phyloP scores from a whole-genome alignment of 30 jellyfish, hydroid and myxozoan species.

The Turritopsis dohrnii region DNA sequence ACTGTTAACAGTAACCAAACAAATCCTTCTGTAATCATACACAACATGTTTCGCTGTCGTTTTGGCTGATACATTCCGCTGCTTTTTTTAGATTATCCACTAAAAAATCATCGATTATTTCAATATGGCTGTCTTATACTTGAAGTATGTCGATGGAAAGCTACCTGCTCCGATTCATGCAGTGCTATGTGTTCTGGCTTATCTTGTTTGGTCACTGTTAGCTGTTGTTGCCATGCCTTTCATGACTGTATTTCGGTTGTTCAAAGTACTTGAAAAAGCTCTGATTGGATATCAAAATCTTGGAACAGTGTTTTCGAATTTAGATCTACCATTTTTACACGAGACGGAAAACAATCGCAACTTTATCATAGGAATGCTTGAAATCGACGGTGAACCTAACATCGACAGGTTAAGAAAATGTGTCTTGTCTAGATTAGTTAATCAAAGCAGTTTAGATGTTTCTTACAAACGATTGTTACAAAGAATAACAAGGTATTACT shows the following conservation, averaged over 20 bases:
- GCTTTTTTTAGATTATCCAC: neutral
- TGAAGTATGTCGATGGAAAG: slow-evolving; percentile 72
- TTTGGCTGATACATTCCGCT: neutral
- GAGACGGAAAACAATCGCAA: slow-evolving; percentile 82
- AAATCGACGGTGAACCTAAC: slow-evolving; percentile 59
- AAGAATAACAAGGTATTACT: slow-evolving; percentile 52
- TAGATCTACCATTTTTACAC: slow-evolving; percentile 64
- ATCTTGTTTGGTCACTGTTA: slow-evolving; percentile 84
- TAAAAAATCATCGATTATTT: neutral
- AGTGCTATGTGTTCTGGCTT: slow-evolving; percentile 88
- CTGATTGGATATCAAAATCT: slow-evolving; percentile 50
- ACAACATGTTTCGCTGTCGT: neutral
- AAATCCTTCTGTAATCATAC: no score
- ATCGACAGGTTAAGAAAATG: slow-evolving; percentile 46
- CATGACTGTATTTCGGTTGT: slow-evolving; percentile 52
- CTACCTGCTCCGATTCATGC: slow-evolving; percentile 89
- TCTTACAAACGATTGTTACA: slow-evolving; percentile 73
- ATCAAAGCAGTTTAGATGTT: slow-evolving; percentile 26
- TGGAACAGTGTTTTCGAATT: slow-evolving; percentile 67
- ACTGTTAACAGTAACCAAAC: no score
- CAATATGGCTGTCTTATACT: slow-evolving; percentile 77
- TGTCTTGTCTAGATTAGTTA: slow-evolving; percentile 50
- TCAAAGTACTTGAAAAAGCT: slow-evolving; percentile 55
- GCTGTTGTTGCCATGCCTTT: slow-evolving; percentile 77
- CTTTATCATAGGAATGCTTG: slow-evolving; percentile 61